Evolutionary conservation across 2,888 invertebrate species (phyloP).

Genomic region (Polydrusus cervinus): DNA sequence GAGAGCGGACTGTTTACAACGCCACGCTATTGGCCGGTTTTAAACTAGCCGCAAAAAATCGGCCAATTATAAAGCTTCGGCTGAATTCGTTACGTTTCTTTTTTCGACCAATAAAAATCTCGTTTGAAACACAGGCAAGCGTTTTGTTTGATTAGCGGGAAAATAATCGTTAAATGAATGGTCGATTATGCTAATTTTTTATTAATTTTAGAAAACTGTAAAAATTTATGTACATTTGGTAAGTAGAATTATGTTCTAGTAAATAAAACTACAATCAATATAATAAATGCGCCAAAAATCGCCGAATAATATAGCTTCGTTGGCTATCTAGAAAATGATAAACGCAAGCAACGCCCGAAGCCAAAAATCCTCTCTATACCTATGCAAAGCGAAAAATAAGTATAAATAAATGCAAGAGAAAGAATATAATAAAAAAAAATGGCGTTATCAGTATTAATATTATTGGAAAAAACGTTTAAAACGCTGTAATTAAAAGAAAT

Average conservation of each 20-base stretch:
- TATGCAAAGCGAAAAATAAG: neutral
- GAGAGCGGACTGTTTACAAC: slow-evolving; percentile 70
- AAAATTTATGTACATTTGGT: neutral
- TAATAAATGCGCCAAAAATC: neutral
- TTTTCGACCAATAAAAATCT: slow-evolving; percentile 59
- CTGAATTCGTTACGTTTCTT: slow-evolving; percentile 74
- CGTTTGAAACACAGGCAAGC: slow-evolving; percentile 44
- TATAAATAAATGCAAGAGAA: neutral
- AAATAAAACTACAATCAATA: neutral
- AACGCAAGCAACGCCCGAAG: neutral
- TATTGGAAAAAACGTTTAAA: neutral
- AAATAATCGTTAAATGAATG: slow-evolving; percentile 54
- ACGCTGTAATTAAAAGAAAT: no score
- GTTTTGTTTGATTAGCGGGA: slow-evolving; percentile 55
- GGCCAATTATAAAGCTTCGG: slow-evolving; percentile 74
- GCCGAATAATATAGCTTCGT: neutral
- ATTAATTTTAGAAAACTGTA: slow-evolving; percentile 5
- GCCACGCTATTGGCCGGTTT: slow-evolving; percentile 73
- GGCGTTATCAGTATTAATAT: neutral
- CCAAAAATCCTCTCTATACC: neutral
- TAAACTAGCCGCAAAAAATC: slow-evolving; percentile 76
- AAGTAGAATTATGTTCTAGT: neutral
- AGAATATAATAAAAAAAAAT: neutral
- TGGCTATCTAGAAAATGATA: neutral
- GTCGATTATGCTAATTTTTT: slow-evolving; percentile 39